Percentiles rank a stretch among this genome's conserved stretches.
These are phyloP conservation scores for Pangasius djambal DNA, from an alignment of 2,797 vertebrate species.

Conservation along the genomic window DNA sequence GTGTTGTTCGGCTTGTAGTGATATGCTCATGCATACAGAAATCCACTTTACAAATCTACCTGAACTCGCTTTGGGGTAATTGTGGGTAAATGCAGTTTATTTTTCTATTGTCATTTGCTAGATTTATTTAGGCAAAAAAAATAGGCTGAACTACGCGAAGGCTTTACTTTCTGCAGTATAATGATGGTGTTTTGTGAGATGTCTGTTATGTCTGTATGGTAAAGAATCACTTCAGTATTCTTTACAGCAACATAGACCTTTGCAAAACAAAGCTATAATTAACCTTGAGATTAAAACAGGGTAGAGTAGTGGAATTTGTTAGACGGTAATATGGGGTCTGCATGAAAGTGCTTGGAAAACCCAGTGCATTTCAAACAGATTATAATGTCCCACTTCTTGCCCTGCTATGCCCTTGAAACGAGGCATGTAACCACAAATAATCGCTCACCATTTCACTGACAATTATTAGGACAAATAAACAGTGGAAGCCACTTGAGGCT, in stretches of 20 bases:
- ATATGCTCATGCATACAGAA: neutral
- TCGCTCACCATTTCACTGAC: constrained; percentile 2
- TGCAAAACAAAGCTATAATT: neutral
- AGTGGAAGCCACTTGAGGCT: neutral
- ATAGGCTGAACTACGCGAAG: neutral
- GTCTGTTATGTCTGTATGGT: neutral
- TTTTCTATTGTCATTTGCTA: neutral
- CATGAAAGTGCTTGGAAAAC: neutral
- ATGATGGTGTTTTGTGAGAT: neutral
- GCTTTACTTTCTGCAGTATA: neutral
- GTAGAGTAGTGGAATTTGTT: neutral
- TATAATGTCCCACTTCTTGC: neutral
- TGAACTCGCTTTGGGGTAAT: too few species aligned
- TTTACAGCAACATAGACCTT: neutral
- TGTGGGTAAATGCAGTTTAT: neutral
- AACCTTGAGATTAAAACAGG: constrained; percentile 1
- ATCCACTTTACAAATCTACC: neutral
- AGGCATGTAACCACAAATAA: neutral
- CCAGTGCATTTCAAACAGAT: neutral
- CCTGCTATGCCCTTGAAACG: constrained; percentile 14
- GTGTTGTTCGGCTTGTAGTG: neutral
- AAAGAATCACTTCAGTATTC: neutral
- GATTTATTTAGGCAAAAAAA: neutral
- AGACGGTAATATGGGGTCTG: neutral
- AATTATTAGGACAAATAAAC: neutral